Conservation (phyloP, 1,140 invertebrate genomes). For the Zaprionus nigranus region DNA sequence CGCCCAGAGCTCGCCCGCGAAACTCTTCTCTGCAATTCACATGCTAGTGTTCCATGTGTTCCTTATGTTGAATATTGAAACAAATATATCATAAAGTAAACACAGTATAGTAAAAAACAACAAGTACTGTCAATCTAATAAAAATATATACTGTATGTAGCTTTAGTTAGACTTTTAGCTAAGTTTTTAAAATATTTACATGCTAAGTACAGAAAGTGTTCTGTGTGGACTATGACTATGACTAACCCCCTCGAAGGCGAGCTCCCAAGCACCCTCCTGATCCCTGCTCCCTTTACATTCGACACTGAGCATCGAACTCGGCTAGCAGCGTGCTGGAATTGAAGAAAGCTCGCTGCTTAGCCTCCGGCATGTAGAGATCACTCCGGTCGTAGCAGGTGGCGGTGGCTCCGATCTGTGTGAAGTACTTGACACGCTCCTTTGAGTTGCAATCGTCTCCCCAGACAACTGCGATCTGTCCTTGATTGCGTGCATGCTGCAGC, state of each 20-base stretch:
- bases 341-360: slow-evolving; percentile 74
- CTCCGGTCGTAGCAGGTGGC: slow-evolving; percentile 97
- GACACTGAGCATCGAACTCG: slow-evolving; percentile 75
- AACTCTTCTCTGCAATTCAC: slow-evolving; percentile 10
- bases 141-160: slow-evolving; percentile 27
- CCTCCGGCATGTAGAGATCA: slow-evolving; percentile 85
- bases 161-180: slow-evolving; percentile 24
- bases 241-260: slow-evolving; percentile 42
- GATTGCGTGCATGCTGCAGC: slow-evolving; percentile 90
- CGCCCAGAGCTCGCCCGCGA: slow-evolving; percentile 30
- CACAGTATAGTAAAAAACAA: slow-evolving; percentile 2
- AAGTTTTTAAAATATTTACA: slow-evolving; percentile 26
- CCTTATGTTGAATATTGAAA: neutral
- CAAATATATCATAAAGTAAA: neutral
- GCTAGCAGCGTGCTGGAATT: slow-evolving; percentile 68
- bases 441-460: slow-evolving; percentile 98
- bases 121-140: slow-evolving; percentile 8
- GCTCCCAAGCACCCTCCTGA: neutral
- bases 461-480: slow-evolving; percentile 94
- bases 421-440: slow-evolving; percentile 91
- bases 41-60: neutral
- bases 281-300: slow-evolving; percentile 33
- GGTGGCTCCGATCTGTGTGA: slow-evolving; percentile 94
- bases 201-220: slow-evolving; percentile 33
- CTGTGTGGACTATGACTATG: slow-evolving; percentile 1